Conservation (phyloP, 2,797 vertebrate genomes). For the Cyclura pinguis region DNA sequence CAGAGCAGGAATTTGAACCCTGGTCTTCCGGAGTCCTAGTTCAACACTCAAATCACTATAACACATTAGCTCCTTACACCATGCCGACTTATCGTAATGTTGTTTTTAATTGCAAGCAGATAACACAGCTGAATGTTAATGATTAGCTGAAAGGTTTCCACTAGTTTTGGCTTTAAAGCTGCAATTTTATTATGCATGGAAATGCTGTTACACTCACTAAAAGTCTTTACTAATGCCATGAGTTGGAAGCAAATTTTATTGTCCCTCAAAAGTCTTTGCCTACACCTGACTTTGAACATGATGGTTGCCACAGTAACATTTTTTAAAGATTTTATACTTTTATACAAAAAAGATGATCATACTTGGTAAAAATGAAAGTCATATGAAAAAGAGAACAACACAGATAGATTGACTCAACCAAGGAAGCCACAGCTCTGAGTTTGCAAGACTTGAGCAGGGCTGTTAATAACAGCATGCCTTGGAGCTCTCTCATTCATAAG, state of each 20-base stretch:
- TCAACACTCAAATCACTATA: too few relatives aligned
- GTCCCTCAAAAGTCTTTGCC: slow-evolving; percentile 51
- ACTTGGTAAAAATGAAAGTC: too few relatives aligned
- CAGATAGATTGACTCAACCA: too few relatives aligned
- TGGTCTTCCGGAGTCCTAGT: too few relatives aligned
- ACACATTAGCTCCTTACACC: too few relatives aligned
- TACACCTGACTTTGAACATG: slow-evolving; percentile 60
- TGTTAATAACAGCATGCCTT: too few relatives aligned
- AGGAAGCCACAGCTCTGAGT: too few relatives aligned
- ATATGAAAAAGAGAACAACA: too few relatives aligned
- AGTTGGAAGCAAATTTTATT: slow-evolving; percentile 24
- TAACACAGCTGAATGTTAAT: neutral
- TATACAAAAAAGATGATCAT: neutral
- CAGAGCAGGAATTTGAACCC: too few relatives aligned
- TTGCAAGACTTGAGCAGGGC: too few relatives aligned
- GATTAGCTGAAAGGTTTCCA: slow-evolving; percentile 29
- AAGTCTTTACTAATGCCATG: slow-evolving; percentile 32
- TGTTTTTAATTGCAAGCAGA: slow-evolving; percentile 23
- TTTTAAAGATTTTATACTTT: slow-evolving; percentile 14
- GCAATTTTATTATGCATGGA: neutral
- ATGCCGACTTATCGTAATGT: too few relatives aligned
- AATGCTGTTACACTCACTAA: slow-evolving; percentile 32
- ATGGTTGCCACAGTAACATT: neutral
- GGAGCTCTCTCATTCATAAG: too few relatives aligned
- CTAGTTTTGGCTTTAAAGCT: slow-evolving; percentile 12